A percentile compares a stretch with the other conserved stretches of the same genome.
Evolutionary conservation across 2,888 invertebrate genomes (phyloP).

Genomic region (Pyrrhia umbra): DNA sequence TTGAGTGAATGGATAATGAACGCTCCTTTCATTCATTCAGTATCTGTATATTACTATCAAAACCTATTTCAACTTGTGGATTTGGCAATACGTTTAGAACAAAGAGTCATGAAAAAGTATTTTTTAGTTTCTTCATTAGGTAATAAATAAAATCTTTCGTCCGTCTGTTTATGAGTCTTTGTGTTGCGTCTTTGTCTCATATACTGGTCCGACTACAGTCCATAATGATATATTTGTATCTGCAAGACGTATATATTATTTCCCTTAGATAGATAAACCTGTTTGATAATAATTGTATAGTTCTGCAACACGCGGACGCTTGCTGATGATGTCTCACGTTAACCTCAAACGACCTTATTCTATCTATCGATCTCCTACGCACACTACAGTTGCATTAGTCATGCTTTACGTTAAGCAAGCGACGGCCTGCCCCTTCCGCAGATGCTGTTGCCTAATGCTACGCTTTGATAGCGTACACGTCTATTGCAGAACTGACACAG

Average conservation of each 20-base stretch:
- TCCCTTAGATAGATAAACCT: not conserved
- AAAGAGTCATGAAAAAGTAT: slow-evolving; percentile 15
- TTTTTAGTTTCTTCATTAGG: not conserved
- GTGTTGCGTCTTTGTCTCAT: slow-evolving; percentile 45
- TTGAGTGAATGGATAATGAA: slow-evolving; percentile 63
- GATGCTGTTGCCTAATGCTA: slow-evolving; percentile 70
- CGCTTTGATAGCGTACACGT: slow-evolving; percentile 51
- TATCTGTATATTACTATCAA: slow-evolving; percentile 47
- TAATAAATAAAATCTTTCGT: slow-evolving; percentile 9
- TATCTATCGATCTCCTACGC: slow-evolving; percentile 67
- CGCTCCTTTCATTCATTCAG: slow-evolving; percentile 63
- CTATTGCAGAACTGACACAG: slow-evolving; percentile 44
- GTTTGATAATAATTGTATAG: slow-evolving; percentile 23
- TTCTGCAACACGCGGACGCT: slow-evolving; percentile 61
- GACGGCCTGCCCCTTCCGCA: slow-evolving; percentile 74
- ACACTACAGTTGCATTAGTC: slow-evolving; percentile 74
- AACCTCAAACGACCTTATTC: slow-evolving; percentile 78
- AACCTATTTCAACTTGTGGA: slow-evolving; percentile 39
- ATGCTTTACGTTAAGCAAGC: slow-evolving; percentile 74
- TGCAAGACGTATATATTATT: slow-evolving; percentile 14
- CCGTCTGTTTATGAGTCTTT: slow-evolving; percentile 28
- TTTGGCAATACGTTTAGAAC: slow-evolving; percentile 25
- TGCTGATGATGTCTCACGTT: slow-evolving; percentile 65
- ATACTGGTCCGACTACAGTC: slow-evolving; percentile 12
- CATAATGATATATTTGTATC: slow-evolving; percentile 25